These are phyloP conservation scores for Gyps fulvus DNA, from an alignment of 2,113 vertebrate genomes.

Conservation along the genomic window DNA sequence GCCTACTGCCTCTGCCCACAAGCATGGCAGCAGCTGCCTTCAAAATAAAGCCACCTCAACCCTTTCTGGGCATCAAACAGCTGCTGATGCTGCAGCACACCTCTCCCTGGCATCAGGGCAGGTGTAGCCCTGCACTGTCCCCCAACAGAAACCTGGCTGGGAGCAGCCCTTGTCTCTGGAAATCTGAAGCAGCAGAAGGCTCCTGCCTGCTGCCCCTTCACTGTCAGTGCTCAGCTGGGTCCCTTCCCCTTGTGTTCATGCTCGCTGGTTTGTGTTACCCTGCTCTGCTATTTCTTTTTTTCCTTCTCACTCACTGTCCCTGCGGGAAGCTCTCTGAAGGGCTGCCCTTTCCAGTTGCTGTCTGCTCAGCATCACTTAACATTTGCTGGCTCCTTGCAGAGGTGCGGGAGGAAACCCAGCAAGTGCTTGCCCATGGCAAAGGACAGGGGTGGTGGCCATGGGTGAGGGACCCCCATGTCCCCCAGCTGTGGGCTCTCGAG, in stretches of 20 bases:
- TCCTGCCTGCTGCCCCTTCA: neutral
- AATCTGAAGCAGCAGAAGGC: neutral
- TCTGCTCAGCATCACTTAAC: neutral
- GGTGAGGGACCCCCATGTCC: accelerated
- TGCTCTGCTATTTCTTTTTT: neutral
- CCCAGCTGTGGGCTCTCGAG: neutral
- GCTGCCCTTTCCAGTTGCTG: neutral
- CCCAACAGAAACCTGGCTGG: neutral
- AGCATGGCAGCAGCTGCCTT: neutral
- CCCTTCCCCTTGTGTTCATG: neutral
- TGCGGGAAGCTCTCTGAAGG: neutral
- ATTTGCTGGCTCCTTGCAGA: neutral
- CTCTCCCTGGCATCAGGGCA: neutral
- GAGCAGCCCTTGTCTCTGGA: neutral
- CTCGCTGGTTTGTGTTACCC: neutral
- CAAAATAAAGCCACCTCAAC: no score
- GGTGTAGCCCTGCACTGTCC: accelerated
- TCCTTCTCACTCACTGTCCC: neutral
- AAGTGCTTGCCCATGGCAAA: accelerated
- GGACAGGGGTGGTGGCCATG: neutral
- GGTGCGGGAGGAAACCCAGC: neutral
- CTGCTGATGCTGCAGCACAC: neutral
- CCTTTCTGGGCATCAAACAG: accelerated
- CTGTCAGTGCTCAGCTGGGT: neutral
- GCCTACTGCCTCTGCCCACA: neutral